phyloP scores from a whole-genome alignment of 2,113 vertebrate species.

The Chamaea fasciata region DNA sequence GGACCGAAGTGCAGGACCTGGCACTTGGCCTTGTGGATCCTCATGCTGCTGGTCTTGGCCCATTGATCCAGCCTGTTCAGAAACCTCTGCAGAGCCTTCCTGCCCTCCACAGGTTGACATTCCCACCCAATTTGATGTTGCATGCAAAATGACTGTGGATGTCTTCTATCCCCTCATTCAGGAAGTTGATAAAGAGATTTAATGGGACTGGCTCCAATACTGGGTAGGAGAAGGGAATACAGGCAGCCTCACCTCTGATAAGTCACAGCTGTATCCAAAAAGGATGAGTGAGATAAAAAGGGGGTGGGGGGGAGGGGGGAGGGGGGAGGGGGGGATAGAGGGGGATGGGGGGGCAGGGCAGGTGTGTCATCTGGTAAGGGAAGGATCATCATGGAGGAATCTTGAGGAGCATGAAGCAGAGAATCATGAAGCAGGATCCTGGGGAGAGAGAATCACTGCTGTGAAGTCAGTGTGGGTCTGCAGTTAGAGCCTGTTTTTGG shows the following conservation, averaged over 20 bases:
- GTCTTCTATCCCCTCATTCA: rapidly evolving
- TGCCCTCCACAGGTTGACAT: neutral
- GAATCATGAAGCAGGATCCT: neutral
- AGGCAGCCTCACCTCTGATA: neutral
- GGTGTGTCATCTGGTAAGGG: too few relatives aligned
- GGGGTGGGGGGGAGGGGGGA: too few relatives aligned
- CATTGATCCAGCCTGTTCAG: neutral
- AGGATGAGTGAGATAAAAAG: neutral
- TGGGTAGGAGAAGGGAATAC: neutral
- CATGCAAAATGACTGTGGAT: neutral
- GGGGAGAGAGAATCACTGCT: neutral
- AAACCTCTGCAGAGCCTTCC: neutral
- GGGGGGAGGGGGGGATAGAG: too few relatives aligned
- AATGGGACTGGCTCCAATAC: rapidly evolving
- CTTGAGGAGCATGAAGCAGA: neutral
- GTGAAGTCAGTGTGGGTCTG: neutral
- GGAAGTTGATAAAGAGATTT: neutral
- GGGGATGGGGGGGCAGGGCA: too few relatives aligned
- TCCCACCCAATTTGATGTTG: rapidly evolving
- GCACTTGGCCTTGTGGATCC: neutral
- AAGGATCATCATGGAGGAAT: neutral
- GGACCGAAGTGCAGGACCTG: rapidly evolving
- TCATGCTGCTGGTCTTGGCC: rapidly evolving
- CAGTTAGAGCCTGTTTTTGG: neutral
- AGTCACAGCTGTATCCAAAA: neutral